Evolutionary conservation across 2,797 vertebrate genomes (phyloP), one percentile per base, ranked within the genome.

Genomic region (Anguilla megastoma): DNA sequence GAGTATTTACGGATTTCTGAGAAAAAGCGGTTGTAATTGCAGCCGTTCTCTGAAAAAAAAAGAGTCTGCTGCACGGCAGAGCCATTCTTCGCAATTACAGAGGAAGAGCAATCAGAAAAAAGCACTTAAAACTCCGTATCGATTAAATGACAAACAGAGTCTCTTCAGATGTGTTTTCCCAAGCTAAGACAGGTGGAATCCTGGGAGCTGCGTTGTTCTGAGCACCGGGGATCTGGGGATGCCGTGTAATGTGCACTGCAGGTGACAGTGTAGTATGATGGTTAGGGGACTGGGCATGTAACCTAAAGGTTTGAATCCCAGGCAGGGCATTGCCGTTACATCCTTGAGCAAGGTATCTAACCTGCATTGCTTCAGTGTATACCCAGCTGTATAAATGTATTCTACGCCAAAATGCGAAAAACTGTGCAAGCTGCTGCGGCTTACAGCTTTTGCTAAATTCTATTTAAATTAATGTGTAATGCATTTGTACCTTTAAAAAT

Each of bases 1-100:
- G 85, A 60, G 18, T 84, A 89, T 90, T 91, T 89, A 76, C 87
- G 45, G 71, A 74, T 89, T 88, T 87, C 58, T 52, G 84, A 79
- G 84, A 74, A 85, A 83, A 82, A 27, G 24, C 74, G 54, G 54
- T 76, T 41, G 58, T 86, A 86, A 88, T 89, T 89, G 86, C 86
- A 85, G 83, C 83, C 91, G 86, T 87, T 85, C 86, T 85, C 14
- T 85, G n/a, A 80, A 45, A 56, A n/a, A n/a, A 80, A 45, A 56
- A n/a, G 8, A 8, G 14, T 33, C 52, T 54, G 36, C 36, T 7
- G 54, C 33, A n/a, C 41, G 60, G 54, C 33, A 12, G 36, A 14
- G 60, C 27, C 56, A 10, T 48, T 83, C 12, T 24, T 45, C 2
- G 24, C 45, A 52, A 83, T 84, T 87, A 66, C 79, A 84, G 80